Base-by-base conservation (phyloP, 2,797 vertebrate species). In the Alosa sapidissima region DNA sequence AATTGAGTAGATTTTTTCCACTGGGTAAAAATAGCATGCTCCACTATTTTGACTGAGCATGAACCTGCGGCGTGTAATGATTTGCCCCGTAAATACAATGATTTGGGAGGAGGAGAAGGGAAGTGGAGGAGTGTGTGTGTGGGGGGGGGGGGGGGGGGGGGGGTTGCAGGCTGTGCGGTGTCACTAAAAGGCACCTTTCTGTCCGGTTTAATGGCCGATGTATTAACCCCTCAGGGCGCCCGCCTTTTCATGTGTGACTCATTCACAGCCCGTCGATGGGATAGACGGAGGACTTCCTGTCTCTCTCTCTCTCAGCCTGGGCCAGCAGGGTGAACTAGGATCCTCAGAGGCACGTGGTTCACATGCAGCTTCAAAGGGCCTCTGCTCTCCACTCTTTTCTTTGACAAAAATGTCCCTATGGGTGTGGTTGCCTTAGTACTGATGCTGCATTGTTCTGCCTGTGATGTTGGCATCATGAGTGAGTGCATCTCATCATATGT, bases 181-280 rank as follows among this genome's bases (percentile, higher is more conserved):
- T 65, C 62, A 33, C 41, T 88, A 87, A 90, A 89, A 91, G 89
- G 85, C 82, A 13, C 81, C 85, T 86, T 88, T 87, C 88, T 88
- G 68, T 65, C 87, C 86, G 85, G 86, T 86, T 84, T 65, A 82
- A 88, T 88, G 89, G 87, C 85, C 87, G 87, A 90, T 91, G 88
- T 88, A 84, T 86, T 86, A n/a, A 75, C 88, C 91, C 92, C 92
- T 89, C 55, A 85, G 82, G 91, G 91, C 24, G 28, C 86, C 88
- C 24, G 28, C 86, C 88, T 88, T 89, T 85, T 89, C 91, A 91
- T 92, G 92, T 92, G 84, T 81, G 86, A 87, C 85, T 92, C 90
- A 93, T 91, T 93, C 84, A 86, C 82, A 87, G 88, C 87, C 91
- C 93, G 92, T 94, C 93, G 91, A 93, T 94, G 93, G 91, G 90